These are phyloP conservation scores for Tokudaia muenninki DNA, from an alignment of 2,797 vertebrate genomes.

Conservation along the genomic window DNA sequence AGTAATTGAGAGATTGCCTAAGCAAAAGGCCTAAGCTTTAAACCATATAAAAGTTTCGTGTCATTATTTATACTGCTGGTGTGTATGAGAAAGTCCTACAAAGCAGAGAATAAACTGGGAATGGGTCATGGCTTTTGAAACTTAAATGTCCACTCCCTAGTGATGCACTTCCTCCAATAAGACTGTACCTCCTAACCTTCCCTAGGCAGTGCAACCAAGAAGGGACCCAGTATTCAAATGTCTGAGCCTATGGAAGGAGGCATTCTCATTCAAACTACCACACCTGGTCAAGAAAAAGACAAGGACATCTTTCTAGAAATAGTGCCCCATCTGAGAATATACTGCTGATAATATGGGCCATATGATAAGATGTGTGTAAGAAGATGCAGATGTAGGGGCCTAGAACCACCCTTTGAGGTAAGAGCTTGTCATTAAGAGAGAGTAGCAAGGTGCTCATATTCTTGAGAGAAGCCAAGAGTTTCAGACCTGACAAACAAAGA, in stretches of 20 bases:
- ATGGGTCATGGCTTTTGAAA: neutral
- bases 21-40: neutral
- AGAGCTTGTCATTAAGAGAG: neutral
- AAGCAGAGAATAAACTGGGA: neutral
- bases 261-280: neutral
- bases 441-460: neutral
- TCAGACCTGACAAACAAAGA: rapidly evolving
- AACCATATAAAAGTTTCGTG: neutral
- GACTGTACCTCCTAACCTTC: neutral
- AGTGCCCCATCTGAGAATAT: neutral
- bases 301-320: neutral
- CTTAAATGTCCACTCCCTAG: neutral
- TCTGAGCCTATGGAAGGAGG: neutral
- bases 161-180: neutral
- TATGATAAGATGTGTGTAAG: too few relatives aligned
- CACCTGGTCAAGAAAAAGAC: neutral
- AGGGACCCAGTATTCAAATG: neutral
- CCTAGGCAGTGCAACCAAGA: neutral
- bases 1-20: neutral
- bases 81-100: neutral
- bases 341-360: neutral
- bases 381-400: neutral
- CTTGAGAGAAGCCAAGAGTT: too few relatives aligned
- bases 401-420: neutral
- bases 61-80: neutral